Evolutionary conservation across 2,888 invertebrate genomes (phyloP).

Genomic region (Leptopilina myrica): DNA sequence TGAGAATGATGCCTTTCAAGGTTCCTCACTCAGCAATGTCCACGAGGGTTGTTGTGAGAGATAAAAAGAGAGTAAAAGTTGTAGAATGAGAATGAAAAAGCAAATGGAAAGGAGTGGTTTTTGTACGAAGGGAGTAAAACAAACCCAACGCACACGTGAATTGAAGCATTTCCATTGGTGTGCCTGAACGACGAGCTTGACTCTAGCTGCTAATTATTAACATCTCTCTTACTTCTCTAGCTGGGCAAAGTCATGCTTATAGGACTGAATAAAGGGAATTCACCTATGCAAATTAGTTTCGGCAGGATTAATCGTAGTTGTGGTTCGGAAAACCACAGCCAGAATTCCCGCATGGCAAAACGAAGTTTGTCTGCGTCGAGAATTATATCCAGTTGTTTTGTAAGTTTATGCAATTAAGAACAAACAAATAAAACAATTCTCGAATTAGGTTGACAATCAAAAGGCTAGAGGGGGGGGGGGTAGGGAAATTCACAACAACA

Average conservation of each 20-base stretch:
- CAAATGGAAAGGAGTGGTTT: neutral
- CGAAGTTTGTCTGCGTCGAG: constrained; percentile 44
- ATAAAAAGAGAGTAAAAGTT: neutral
- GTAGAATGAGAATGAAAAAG: neutral
- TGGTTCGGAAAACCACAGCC: constrained; percentile 55
- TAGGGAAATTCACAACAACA: neutral
- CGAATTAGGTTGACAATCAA: neutral
- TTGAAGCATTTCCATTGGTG: constrained; percentile 28
- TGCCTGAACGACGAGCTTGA: constrained; percentile 42
- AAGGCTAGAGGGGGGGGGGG: neutral
- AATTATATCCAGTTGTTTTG: constrained; percentile 30
- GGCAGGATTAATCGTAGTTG: constrained; percentile 68
- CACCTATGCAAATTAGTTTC: constrained; percentile 69
- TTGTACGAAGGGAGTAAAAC: constrained; percentile 29
- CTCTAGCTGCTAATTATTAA: constrained; percentile 58
- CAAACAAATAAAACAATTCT: constrained; percentile 19
- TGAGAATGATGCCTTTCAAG: constrained; percentile 36
- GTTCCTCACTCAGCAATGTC: constrained; percentile 43
- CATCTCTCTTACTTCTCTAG: constrained; percentile 51
- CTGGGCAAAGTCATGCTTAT: constrained; percentile 56
- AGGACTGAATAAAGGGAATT: constrained; percentile 63
- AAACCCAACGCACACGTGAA: constrained; percentile 42
- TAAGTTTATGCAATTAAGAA: constrained; percentile 28
- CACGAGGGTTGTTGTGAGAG: constrained; percentile 9
- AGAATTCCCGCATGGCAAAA: constrained; percentile 53